phyloP scores from a whole-genome alignment of 2,113 vertebrate species.

The Colossoma macropomum region DNA sequence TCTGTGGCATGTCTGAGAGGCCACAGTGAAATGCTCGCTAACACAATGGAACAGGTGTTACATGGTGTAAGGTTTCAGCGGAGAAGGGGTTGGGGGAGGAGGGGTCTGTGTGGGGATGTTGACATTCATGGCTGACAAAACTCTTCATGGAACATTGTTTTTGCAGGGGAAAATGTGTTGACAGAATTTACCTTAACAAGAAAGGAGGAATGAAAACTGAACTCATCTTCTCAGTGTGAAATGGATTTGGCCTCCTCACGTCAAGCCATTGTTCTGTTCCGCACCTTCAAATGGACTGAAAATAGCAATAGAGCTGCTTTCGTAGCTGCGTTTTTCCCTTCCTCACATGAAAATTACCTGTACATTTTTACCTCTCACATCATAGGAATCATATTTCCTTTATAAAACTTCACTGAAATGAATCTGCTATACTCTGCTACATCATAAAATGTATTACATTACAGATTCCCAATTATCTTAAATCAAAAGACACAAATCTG shows the following conservation, averaged over 20 bases:
- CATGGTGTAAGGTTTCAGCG: conserved; percentile 76
- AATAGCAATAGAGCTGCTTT: not conserved
- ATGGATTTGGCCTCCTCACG: not conserved
- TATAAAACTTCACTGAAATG: not conserved
- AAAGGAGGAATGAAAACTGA: conserved; percentile 26
- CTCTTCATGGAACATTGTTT: conserved; percentile 72
- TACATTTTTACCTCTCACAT: not conserved
- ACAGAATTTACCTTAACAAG: conserved; percentile 64
- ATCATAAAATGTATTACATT: not conserved
- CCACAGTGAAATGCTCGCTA: conserved; percentile 71
- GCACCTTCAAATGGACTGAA: conserved; percentile 11
- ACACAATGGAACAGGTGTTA: conserved; percentile 84
- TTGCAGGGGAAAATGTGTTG: conserved; percentile 69
- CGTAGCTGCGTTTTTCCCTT: not conserved
- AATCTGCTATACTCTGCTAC: not conserved
- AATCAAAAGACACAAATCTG: not conserved
- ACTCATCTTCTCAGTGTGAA: conserved; percentile 11
- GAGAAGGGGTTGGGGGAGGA: conserved; percentile 28
- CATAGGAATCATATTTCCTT: not conserved
- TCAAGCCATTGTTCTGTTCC: not conserved
- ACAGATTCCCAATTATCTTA: not conserved
- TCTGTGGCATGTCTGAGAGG: conserved; percentile 67
- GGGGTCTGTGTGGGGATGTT: conserved; percentile 74
- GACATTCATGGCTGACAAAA: conserved; percentile 77
- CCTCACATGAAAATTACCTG: not conserved